Percentiles rank a stretch among this genome's conserved stretches.
Evolutionary conservation across 2,113 vertebrate genomes (phyloP).

Genomic region (Osmerus eperlanus): DNA sequence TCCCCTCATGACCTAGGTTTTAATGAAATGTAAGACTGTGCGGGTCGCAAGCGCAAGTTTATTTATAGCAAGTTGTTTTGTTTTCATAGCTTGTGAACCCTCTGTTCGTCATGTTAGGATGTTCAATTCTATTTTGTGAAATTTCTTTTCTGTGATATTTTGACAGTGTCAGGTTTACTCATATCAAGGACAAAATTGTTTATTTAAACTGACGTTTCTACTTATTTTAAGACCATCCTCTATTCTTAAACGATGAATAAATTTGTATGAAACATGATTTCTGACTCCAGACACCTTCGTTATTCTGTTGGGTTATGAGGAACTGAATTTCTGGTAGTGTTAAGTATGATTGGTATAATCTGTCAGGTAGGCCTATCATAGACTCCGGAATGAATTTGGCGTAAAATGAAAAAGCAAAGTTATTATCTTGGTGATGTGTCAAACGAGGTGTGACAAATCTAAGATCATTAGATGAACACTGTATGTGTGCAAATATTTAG

Average conservation of each 20-base stretch:
- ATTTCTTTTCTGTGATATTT: slow-evolving; percentile 80
- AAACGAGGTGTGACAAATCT: slow-evolving; percentile 28
- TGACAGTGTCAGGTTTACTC: slow-evolving; percentile 77
- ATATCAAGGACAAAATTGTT: slow-evolving; percentile 69
- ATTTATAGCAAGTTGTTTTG: slow-evolving; percentile 86
- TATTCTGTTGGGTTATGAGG: slow-evolving; percentile 17
- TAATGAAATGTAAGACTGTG: slow-evolving; percentile 75
- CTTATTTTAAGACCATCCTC: slow-evolving; percentile 77
- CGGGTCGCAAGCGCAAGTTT: slow-evolving; percentile 85
- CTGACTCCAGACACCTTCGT: slow-evolving; percentile 47
- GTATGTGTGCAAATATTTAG: neutral
- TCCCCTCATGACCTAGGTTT: slow-evolving; percentile 58
- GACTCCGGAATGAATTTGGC: neutral
- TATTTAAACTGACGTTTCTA: slow-evolving; percentile 79
- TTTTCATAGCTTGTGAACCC: slow-evolving; percentile 76
- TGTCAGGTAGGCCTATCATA: neutral
- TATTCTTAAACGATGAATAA: slow-evolving; percentile 83
- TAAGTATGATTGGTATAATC: slow-evolving; percentile 10
- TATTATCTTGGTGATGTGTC: slow-evolving; percentile 26
- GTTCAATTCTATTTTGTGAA: slow-evolving; percentile 70
- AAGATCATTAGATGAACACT: slow-evolving; percentile 5
- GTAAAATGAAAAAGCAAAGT: slow-evolving; percentile 6
- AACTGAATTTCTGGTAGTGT: neutral
- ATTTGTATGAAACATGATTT: slow-evolving; percentile 74
- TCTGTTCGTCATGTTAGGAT: slow-evolving; percentile 74